Percentiles rank a stretch among this genome's conserved stretches.
Conservation (phyloP, 2,113 vertebrate genomes). For the Irena cyanogastra region DNA sequence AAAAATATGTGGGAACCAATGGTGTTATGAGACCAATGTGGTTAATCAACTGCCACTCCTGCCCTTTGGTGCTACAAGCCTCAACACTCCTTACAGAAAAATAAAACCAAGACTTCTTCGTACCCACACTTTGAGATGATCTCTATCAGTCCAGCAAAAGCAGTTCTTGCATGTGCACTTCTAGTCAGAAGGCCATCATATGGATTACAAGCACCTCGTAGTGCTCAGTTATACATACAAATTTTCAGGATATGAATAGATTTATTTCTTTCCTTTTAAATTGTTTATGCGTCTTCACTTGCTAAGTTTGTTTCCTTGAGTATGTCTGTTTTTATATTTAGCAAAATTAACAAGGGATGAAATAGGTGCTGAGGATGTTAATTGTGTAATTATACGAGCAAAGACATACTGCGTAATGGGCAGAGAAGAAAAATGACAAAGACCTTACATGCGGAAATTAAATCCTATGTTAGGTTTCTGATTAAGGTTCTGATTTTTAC, state of each 20-base stretch:
- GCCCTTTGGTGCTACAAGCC: not conserved
- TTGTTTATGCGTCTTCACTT: conserved; percentile 27
- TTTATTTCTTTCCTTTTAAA: not conserved
- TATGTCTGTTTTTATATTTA: conserved; percentile 51
- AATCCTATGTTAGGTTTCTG: not conserved
- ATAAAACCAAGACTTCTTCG: not conserved
- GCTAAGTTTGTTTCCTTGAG: conserved; percentile 44
- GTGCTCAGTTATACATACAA: not conserved
- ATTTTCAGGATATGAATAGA: not conserved
- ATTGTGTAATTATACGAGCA: conserved; percentile 41
- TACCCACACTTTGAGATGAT: not conserved
- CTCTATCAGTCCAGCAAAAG: not conserved
- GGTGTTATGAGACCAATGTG: not conserved
- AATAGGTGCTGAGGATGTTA: conserved; percentile 58
- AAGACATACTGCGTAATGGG: not conserved
- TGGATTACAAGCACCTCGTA: not conserved
- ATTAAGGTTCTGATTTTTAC: not conserved
- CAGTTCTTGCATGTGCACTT: not conserved
- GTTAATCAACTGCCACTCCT: not conserved
- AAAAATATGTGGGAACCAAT: not conserved
- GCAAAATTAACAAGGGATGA: conserved; percentile 59
- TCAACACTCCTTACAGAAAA: not conserved
- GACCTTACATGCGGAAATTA: conserved; percentile 1
- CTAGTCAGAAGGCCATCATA: not conserved
- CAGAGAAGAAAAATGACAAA: not conserved